phyloP scores from a whole-genome alignment of 2,113 vertebrate species.

The Megaceryle maxima region DNA sequence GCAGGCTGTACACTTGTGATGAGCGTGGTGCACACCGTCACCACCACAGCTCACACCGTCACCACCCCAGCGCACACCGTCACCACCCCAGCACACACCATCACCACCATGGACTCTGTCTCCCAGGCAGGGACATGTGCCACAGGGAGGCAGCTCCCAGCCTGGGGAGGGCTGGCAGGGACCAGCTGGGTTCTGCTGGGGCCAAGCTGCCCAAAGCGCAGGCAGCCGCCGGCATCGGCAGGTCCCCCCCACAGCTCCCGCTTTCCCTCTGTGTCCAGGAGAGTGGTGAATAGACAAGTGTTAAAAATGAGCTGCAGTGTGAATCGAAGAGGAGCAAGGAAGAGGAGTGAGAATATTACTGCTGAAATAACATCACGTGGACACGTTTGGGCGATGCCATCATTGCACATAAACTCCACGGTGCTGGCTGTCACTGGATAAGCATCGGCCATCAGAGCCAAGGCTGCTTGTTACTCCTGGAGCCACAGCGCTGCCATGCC shows the following conservation, averaged over 20 bases:
- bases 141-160: not conserved
- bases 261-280: not conserved
- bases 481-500: not conserved
- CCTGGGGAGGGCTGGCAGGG: not conserved
- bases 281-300: not conserved
- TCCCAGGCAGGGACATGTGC: not conserved
- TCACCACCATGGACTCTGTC: not conserved
- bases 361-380: fast-evolving
- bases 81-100: no score
- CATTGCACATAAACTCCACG: not conserved
- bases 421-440: not conserved
- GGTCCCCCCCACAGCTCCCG: not conserved
- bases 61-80: no score
- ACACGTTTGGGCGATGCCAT: not conserved
- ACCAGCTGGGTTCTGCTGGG: not conserved
- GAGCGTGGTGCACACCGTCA: not conserved
- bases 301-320: not conserved
- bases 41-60: no score
- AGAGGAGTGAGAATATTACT: not conserved
- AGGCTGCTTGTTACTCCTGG: not conserved
- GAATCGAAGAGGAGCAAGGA: not conserved
- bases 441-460: not conserved
- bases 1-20: not conserved
- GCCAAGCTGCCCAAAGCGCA: not conserved
- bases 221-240: not conserved